Evolutionary conservation across 2,113 vertebrate species (phyloP).

Genomic region (Tyto alba): DNA sequence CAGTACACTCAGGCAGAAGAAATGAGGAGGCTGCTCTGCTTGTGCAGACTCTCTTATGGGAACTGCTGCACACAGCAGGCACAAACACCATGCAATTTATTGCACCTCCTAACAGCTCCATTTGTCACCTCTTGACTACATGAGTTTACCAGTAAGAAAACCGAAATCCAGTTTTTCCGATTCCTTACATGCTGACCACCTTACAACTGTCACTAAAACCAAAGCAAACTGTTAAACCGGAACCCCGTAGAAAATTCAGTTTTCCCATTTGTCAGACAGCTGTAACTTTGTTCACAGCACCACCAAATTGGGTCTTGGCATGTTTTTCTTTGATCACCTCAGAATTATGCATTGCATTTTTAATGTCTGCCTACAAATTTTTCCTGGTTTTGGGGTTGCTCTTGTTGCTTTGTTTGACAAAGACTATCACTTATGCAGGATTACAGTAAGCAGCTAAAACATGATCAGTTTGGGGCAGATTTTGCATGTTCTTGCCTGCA

Average conservation of each 20-base stretch:
- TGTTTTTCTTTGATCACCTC: not conserved
- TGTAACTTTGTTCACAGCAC: not conserved
- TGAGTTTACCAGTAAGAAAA: not conserved
- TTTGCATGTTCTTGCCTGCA: not conserved
- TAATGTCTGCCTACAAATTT: not conserved
- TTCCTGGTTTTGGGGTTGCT: not conserved
- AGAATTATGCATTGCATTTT: not conserved
- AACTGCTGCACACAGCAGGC: not conserved
- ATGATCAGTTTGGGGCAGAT: not conserved
- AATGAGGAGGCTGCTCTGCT: not conserved
- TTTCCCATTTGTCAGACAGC: not conserved
- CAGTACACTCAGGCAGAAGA: not conserved
- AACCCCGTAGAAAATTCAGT: not conserved
- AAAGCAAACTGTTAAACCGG: not conserved
- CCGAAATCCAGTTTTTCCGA: not conserved
- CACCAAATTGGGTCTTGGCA: not conserved
- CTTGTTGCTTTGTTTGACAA: not conserved
- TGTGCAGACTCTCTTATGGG: not conserved
- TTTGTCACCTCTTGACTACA: not conserved
- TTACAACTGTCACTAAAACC: not conserved
- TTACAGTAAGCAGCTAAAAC: conserved; percentile 2
- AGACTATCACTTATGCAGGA: not conserved
- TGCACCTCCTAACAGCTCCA: not conserved
- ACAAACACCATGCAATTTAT: not conserved
- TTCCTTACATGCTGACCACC: not conserved